phyloP scores from a whole-genome alignment of 2,888 invertebrate species.

The Campoplex nolae region DNA sequence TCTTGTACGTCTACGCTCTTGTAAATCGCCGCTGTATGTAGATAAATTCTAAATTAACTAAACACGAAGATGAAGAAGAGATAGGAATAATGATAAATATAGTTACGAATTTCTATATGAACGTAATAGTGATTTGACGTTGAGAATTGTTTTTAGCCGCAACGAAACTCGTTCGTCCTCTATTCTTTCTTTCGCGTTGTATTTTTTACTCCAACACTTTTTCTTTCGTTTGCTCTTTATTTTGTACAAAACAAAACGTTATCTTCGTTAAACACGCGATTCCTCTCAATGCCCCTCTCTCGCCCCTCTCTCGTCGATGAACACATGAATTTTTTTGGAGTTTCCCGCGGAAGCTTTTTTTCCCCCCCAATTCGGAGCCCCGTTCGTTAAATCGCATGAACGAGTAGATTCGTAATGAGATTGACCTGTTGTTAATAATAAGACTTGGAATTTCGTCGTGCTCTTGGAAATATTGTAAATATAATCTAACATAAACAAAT shows the following conservation, averaged over 20 bases:
- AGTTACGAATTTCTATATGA: constrained; percentile 69
- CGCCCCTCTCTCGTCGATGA: neutral
- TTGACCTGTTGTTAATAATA: constrained; percentile 69
- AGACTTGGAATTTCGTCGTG: constrained; percentile 70
- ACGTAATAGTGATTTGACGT: constrained; percentile 68
- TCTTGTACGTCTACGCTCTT: constrained; percentile 53
- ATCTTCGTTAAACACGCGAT: neutral
- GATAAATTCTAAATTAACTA: constrained; percentile 51
- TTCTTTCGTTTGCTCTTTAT: neutral
- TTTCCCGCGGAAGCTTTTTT: neutral
- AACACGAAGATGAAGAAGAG: neutral
- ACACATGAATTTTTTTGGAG: constrained; percentile 1
- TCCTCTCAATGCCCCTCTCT: neutral
- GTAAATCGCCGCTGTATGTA: constrained; percentile 63
- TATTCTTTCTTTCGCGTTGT: constrained; percentile 12
- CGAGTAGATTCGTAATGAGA: constrained; percentile 57
- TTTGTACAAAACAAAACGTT: constrained; percentile 61
- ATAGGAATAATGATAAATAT: constrained; percentile 34
- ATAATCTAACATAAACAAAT: constrained; percentile 71
- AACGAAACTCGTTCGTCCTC: constrained; percentile 42
- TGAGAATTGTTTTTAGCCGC: constrained; percentile 66
- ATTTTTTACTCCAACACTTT: constrained; percentile 27
- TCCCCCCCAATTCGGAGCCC: constrained; percentile 19
- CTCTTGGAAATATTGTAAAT: constrained; percentile 73
- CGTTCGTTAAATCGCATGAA: constrained; percentile 47